Conservation (phyloP, 2,888 invertebrate species). For the Metopia argyrocephala region DNA sequence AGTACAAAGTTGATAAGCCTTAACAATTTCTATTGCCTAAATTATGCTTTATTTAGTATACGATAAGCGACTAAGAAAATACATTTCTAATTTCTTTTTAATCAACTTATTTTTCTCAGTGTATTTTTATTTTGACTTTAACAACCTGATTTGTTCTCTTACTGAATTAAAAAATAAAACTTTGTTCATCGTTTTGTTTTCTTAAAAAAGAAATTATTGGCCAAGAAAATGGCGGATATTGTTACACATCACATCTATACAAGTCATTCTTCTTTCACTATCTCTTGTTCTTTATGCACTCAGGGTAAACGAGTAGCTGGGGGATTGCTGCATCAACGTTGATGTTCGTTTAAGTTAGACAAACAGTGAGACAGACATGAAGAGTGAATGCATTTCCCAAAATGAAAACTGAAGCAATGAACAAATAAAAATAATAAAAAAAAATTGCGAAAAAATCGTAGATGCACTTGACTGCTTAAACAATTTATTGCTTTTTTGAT, state of each 20-base stretch:
- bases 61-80: too few relatives aligned
- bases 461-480: slow-evolving; percentile 69
- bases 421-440: neutral
- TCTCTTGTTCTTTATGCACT: neutral
- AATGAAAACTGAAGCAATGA: neutral
- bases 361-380: slow-evolving; percentile 30
- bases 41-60: too few relatives aligned
- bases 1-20: too few relatives aligned
- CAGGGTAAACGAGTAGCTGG: slow-evolving; percentile 22
- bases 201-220: slow-evolving; percentile 51
- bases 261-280: neutral
- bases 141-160: slow-evolving; percentile 25
- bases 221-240: slow-evolving; percentile 57
- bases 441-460: slow-evolving; percentile 34
- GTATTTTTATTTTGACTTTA: slow-evolving; percentile 4
- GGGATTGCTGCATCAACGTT: slow-evolving; percentile 24
- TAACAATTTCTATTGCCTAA: too few relatives aligned
- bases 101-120: slow-evolving; percentile 29
- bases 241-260: slow-evolving; percentile 49
- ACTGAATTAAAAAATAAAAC: slow-evolving; percentile 28
- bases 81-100: too few relatives aligned
- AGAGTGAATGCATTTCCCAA: slow-evolving; percentile 49
- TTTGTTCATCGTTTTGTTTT: slow-evolving; percentile 7
- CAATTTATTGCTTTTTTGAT: slow-evolving; percentile 73
- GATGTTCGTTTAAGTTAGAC: slow-evolving; percentile 5